These are phyloP conservation scores for Calcarius lapponicus DNA, from an alignment of 2,797 vertebrate species.

Conservation along the genomic window DNA sequence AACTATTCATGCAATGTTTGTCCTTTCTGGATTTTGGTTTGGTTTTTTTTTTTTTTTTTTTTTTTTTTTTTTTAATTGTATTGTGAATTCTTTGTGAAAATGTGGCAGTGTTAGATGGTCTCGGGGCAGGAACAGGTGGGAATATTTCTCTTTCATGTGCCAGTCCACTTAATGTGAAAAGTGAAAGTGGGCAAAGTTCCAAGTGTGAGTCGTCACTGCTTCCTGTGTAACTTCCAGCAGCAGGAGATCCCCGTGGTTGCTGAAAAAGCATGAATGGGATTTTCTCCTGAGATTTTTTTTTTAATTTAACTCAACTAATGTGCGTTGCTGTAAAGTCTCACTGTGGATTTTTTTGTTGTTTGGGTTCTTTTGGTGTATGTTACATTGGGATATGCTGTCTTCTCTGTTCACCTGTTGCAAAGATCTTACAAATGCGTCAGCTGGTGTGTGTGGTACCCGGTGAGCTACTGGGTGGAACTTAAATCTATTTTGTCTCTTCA, in stretches of 20 bases:
- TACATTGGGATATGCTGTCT: not conserved
- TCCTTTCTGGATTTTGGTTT: not conserved
- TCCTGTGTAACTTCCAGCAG: not conserved
- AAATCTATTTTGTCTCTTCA: accelerated
- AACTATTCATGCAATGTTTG: not conserved
- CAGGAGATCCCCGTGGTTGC: accelerated
- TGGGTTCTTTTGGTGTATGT: not conserved
- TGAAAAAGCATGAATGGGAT: accelerated
- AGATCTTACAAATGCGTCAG: not conserved
- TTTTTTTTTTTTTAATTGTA: accelerated
- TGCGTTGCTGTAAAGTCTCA: not conserved
- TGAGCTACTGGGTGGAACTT: not conserved
- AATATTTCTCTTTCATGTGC: not conserved
- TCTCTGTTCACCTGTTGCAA: not conserved
- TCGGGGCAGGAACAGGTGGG: not conserved
- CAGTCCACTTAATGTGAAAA: not conserved
- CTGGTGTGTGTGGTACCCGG: not conserved
- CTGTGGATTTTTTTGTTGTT: not conserved
- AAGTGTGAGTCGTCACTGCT: not conserved
- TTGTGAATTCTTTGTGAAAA: not conserved
- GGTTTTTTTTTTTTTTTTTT: accelerated
- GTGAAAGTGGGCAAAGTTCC: not conserved
- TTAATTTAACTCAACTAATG: not conserved
- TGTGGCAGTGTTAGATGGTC: not conserved
- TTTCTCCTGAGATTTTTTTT: not conserved